A percentile compares a stretch with the other conserved stretches of the same genome.
Conservation (phyloP, 2,888 invertebrate genomes). For the Dastarcus helophoroides region DNA sequence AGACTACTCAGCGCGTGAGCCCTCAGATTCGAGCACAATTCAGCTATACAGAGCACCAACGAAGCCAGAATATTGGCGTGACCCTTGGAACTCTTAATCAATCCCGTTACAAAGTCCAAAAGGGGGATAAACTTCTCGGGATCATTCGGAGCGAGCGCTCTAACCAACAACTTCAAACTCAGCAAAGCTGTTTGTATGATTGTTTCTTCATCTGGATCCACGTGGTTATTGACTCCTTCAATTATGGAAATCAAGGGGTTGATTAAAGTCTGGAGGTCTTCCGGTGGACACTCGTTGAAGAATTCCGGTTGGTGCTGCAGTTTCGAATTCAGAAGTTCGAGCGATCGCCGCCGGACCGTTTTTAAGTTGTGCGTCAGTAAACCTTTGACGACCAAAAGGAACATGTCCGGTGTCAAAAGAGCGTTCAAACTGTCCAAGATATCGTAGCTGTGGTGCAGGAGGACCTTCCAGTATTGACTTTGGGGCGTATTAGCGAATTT, state of each 20-base stretch:
- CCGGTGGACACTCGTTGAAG: slow-evolving; percentile 39
- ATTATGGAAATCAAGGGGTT: slow-evolving; percentile 50
- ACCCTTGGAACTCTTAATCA: slow-evolving; percentile 42
- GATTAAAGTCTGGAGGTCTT: slow-evolving; percentile 45
- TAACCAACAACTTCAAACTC: slow-evolving; percentile 71
- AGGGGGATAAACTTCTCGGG: slow-evolving; percentile 61
- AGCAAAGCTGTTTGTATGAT: slow-evolving; percentile 75
- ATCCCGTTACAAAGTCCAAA: slow-evolving; percentile 53
- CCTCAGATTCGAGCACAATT: slow-evolving; percentile 63
- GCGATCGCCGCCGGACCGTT: slow-evolving; percentile 64
- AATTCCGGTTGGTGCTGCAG: slow-evolving; percentile 57
- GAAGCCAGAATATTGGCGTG: slow-evolving; percentile 59
- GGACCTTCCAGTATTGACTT: slow-evolving; percentile 70
- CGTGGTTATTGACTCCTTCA: slow-evolving; percentile 38
- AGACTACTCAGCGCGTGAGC: slow-evolving; percentile 63
- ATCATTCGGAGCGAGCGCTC: slow-evolving; percentile 53
- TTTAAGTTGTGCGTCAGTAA: slow-evolving; percentile 58
- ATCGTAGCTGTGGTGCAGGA: slow-evolving; percentile 69
- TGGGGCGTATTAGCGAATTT: slow-evolving; percentile 45
- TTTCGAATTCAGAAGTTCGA: slow-evolving; percentile 77
- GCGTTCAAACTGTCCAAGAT: slow-evolving; percentile 70
- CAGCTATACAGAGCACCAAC: slow-evolving; percentile 64
- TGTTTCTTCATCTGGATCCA: slow-evolving; percentile 47
- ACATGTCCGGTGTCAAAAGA: slow-evolving; percentile 66
- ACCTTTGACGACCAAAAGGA: slow-evolving; percentile 65